phyloP scores from a whole-genome alignment of 53 echinoderm and acorn worm species.

The Pentamera pediparva region DNA sequence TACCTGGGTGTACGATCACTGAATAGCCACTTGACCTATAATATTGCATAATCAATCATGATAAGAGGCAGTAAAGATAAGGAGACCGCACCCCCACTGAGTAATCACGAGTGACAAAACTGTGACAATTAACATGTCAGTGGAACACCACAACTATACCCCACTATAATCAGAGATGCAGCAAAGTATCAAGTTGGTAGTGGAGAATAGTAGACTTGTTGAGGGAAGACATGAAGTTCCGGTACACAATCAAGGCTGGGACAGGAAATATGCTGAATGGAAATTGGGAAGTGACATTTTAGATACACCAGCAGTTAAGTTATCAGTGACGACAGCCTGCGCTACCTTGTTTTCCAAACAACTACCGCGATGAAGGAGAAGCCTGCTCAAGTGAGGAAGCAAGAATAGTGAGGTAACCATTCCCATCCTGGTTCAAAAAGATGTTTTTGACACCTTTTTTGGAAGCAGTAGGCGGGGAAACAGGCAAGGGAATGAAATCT shows the following conservation, averaged over 20 bases:
- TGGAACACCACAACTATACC: no score
- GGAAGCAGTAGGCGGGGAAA: not conserved
- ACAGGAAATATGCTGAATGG: not conserved
- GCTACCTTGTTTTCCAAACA: not conserved
- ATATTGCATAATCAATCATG: no score
- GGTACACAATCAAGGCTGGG: not conserved
- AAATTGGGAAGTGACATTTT: not conserved
- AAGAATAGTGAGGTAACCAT: not conserved
- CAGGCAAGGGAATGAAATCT: not conserved
- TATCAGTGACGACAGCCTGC: not conserved
- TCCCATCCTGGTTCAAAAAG: not conserved
- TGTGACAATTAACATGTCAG: no score
- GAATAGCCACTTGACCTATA: no score
- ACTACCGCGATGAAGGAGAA: constrained; percentile 4
- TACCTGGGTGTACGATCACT: no score
- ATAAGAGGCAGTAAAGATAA: no score
- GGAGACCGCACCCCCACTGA: no score
- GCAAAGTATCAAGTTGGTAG: not conserved
- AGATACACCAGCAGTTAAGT: not conserved
- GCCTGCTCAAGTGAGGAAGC: not conserved
- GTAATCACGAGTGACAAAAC: no score
- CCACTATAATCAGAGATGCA: no score
- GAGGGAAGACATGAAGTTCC: not conserved
- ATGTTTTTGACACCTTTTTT: not conserved
- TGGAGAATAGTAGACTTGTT: not conserved